Base-by-base conservation (phyloP, 2,113 vertebrate species). In the Chionomys nivalis region DNA sequence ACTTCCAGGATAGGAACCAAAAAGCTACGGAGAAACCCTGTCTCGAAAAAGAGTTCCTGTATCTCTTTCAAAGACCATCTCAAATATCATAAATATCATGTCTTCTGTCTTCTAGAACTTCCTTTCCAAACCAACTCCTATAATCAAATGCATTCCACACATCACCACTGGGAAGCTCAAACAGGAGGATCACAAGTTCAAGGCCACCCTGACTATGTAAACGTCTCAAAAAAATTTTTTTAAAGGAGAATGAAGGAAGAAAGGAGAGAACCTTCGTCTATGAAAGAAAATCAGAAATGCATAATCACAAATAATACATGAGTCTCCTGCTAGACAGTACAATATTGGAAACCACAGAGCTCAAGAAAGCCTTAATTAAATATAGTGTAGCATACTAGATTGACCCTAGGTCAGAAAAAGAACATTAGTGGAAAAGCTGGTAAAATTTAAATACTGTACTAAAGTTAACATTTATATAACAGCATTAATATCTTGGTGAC, bases 241-340 rank as follows among this genome's bases (percentile, higher is more conserved):
- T 23, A 31, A 76, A 77, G 39, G 28, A 28, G 14, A 28, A 28
- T 72, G 33, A 28, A 47, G 47, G 33, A 72, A 52, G 47, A 3
- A 49, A 68, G 31, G 44, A 70, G 65, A 49, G 28, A 24, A n/a
- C 77, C 66, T 73, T 82, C 42, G 63, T 8, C 72, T 33, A 55
- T 14, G 44, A 86, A 86, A 94, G 76, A 83, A 17, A 61, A 79
- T 73, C 72, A 93, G 63, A 90, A 66, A 86, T 42, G 63, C 39
- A 90, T 75, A 87, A 85, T 79, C 44, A 82, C 68, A 93, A 93
- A 55, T n/a, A 87, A 95, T 65, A 95, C 78, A 95, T 72, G 14
- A 92, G 24, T 5, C 26, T 95, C 44, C 55, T n/a, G 19, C 10
- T 91, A 19, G 36, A 66, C 33, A 85, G 21, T 39, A 16, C 3